These are phyloP conservation scores for Syritta pipiens DNA, from an alignment of 2,888 invertebrate genomes.

Conservation along the genomic window DNA sequence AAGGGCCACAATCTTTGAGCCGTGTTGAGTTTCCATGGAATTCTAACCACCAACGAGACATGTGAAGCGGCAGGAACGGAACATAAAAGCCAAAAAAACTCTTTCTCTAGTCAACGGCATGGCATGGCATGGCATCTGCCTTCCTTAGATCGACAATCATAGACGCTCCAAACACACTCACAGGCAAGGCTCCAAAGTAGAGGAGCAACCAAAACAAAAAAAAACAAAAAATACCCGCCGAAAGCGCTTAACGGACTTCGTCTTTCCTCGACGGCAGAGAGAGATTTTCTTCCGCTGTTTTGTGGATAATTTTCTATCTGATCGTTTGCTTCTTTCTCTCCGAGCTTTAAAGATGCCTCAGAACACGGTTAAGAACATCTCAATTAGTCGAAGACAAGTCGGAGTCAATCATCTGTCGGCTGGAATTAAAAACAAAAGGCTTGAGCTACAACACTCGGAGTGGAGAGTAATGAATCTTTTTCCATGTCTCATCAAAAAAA, in stretches of 20 bases:
- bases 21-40: slow-evolving; percentile 13
- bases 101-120: no score
- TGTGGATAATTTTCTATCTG: neutral
- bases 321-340: neutral
- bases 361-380: slow-evolving; percentile 43
- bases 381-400: slow-evolving; percentile 53
- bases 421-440: no score
- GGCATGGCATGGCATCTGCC: no score
- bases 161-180: no score
- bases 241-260: slow-evolving; percentile 48
- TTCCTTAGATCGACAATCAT: slow-evolving; percentile 7
- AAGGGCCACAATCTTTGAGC: slow-evolving; percentile 46
- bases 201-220: no score
- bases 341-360: no score
- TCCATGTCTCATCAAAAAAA: slow-evolving; percentile 43
- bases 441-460: no score
- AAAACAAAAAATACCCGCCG: no score
- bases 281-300: slow-evolving; percentile 37
- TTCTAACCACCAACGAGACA: neutral
- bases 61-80: slow-evolving; percentile 23
- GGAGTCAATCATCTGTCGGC: no score
- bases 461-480: no score
- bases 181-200: no score
- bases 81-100: slow-evolving; percentile 11
- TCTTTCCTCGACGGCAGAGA: no score